Evolutionary conservation across 1,140 invertebrate genomes (phyloP).

Genomic region (Zaprionus gabonicus): DNA sequence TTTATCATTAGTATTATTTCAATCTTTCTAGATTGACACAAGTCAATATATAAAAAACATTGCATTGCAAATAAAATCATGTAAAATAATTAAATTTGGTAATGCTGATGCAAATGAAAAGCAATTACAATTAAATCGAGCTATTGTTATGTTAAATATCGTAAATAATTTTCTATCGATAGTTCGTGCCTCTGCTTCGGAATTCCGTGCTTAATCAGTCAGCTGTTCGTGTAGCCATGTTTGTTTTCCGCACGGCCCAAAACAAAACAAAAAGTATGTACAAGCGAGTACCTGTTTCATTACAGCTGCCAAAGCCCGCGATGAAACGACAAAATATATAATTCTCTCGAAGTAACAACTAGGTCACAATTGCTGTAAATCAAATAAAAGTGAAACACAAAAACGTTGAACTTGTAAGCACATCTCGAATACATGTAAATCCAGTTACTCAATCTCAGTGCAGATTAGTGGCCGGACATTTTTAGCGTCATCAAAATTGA

Average conservation of each 20-base stretch:
- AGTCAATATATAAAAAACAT: too few species aligned
- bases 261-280: slow-evolving; percentile 50
- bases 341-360: slow-evolving; percentile 31
- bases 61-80: too few species aligned
- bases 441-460: slow-evolving; percentile 57
- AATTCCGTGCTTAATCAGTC: slow-evolving; percentile 9
- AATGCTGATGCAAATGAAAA: too few species aligned
- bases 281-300: slow-evolving; percentile 37
- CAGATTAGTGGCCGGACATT: slow-evolving; percentile 49
- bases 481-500: slow-evolving; percentile 21
- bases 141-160: background rate
- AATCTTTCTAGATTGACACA: too few species aligned
- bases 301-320: slow-evolving; percentile 35
- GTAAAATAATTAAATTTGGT: too few species aligned
- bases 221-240: slow-evolving; percentile 50
- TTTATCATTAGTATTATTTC: too few species aligned
- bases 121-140: too few species aligned
- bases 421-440: slow-evolving; percentile 50
- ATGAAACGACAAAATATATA: slow-evolving; percentile 19
- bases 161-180: slow-evolving; percentile 10
- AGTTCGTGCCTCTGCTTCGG: background rate
- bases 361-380: slow-evolving; percentile 24
- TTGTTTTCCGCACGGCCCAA: slow-evolving; percentile 53
- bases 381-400: slow-evolving; percentile 35
- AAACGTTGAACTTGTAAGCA: slow-evolving; percentile 44